phyloP scores from a whole-genome alignment of 2,888 invertebrate species.

The Apotomis betuletana region DNA sequence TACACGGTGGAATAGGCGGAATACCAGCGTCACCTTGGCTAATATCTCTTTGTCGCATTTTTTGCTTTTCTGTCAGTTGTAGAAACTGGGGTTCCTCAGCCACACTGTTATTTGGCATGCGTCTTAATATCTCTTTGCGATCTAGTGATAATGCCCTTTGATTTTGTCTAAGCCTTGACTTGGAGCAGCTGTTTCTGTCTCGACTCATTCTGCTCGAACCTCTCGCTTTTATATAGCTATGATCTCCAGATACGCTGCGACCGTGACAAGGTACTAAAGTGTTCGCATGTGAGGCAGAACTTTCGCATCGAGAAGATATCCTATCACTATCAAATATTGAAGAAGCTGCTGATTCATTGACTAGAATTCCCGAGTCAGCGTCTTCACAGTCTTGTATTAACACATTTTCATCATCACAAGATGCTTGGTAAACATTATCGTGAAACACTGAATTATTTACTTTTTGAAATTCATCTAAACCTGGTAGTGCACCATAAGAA shows the following conservation, averaged over 20 bases:
- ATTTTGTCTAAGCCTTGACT: conserved; percentile 67
- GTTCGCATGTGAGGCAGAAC: conserved; percentile 77
- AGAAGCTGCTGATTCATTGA: conserved; percentile 88
- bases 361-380: conserved; percentile 89
- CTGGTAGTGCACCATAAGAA: conserved; percentile 89
- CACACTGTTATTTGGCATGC: conserved; percentile 73
- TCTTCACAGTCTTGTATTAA: conserved; percentile 86
- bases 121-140: conserved; percentile 79
- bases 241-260: conserved; percentile 79
- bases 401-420: conserved; percentile 81
- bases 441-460: conserved; percentile 85
- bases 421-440: conserved; percentile 80
- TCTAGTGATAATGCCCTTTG: conserved; percentile 83
- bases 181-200: conserved; percentile 68
- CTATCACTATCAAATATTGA: conserved; percentile 85
- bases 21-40: conserved; percentile 72
- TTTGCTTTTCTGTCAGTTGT: conserved; percentile 79
- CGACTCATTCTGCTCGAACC: conserved; percentile 73
- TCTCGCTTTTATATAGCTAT: conserved; percentile 69
- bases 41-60: conserved; percentile 75
- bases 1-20: conserved; percentile 79
- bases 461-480: conserved; percentile 87
- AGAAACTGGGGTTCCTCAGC: conserved; percentile 75
- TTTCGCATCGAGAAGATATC: conserved; percentile 80
- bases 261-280: conserved; percentile 71